Evolutionary conservation across 2,113 vertebrate species (phyloP).

Genomic region (Orientallactaga bullata): DNA sequence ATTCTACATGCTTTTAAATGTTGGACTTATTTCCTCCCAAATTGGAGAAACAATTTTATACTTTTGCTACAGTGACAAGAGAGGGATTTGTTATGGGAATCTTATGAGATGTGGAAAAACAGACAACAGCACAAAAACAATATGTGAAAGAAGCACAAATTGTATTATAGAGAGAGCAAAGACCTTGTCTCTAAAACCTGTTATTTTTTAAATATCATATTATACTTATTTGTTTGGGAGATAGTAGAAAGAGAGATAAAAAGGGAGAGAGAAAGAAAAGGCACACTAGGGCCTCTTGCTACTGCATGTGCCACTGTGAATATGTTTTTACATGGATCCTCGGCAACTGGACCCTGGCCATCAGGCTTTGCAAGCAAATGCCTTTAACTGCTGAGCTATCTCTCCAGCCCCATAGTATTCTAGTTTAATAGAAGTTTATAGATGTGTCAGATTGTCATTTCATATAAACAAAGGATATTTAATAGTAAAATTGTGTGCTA

Average conservation of each 20-base stretch:
- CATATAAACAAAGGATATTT: neutral
- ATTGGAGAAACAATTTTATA: neutral
- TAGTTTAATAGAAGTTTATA: neutral
- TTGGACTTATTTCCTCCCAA: neutral
- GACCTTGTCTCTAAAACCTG: neutral
- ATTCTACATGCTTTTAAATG: neutral
- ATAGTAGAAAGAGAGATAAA: too few species aligned
- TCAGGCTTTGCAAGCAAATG: too few species aligned
- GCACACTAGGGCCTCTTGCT: too few species aligned
- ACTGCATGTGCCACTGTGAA: too few species aligned
- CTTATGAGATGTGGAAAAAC: neutral
- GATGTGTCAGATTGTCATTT: neutral
- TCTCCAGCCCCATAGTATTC: too few species aligned
- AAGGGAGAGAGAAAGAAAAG: too few species aligned
- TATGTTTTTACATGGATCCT: too few species aligned
- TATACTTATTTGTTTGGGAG: too few species aligned
- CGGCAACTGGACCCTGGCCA: too few species aligned
- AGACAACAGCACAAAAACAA: neutral
- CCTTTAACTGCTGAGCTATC: too few species aligned
- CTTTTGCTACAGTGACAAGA: neutral
- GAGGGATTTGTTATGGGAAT: neutral
- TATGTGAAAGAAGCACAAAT: neutral
- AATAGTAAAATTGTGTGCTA: conserved; percentile 2
- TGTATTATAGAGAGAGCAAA: neutral
- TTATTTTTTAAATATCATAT: neutral